phyloP scores from a whole-genome alignment of 2,113 vertebrate genomes.

The Cranoglanis bouderius region DNA sequence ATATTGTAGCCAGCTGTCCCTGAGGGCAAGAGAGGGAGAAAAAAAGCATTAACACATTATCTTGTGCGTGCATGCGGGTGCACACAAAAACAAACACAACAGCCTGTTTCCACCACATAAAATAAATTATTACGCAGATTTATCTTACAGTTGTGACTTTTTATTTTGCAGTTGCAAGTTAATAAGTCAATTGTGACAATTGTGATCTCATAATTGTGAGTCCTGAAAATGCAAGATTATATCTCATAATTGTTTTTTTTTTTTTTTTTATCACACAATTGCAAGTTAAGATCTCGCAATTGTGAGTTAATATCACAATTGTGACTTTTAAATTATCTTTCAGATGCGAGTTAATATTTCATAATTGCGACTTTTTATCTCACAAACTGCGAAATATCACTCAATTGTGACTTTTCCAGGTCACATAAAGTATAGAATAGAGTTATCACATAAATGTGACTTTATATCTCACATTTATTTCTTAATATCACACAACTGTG shows the following conservation, averaged over 20 bases:
- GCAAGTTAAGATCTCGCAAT: no score
- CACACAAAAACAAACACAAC: background rate
- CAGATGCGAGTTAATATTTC: no score
- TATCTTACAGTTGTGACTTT: background rate
- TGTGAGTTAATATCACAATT: background rate
- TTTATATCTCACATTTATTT: no score
- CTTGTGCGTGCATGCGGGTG: background rate
- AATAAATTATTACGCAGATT: background rate
- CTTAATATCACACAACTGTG: no score
- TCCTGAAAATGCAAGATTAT: background rate
- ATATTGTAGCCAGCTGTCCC: conserved; percentile 32
- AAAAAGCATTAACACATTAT: conserved; percentile 26
- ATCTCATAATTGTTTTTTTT: background rate
- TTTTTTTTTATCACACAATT: background rate
- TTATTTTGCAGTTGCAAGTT: no score
- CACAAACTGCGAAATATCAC: no score
- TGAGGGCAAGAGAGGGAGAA: conserved; percentile 25
- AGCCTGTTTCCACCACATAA: background rate
- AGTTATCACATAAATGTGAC: no score
- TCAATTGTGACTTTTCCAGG: no score
- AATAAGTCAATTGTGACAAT: background rate
- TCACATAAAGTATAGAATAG: no score
- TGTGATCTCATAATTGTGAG: background rate
- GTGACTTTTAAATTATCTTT: background rate
- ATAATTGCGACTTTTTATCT: no score